These are phyloP conservation scores for Sternarchorhynchus goeldii DNA, from an alignment of 2,797 vertebrate species.

Conservation along the genomic window DNA sequence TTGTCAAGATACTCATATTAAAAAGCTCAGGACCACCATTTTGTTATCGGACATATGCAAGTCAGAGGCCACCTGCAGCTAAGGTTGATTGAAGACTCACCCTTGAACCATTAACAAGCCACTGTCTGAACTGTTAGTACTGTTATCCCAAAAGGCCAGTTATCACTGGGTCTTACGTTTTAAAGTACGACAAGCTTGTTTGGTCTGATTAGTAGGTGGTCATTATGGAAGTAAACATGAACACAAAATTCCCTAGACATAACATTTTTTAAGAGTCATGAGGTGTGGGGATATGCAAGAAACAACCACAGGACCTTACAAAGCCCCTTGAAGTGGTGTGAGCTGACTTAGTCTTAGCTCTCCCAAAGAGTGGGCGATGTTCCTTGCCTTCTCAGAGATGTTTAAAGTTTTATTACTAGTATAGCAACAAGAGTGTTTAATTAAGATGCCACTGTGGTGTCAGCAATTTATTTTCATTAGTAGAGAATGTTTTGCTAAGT, in stretches of 20 bases:
- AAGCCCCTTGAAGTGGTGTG: no score
- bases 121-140: background rate
- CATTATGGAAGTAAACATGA: background rate
- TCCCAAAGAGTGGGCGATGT: no score
- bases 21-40: background rate
- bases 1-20: slow-evolving; percentile 57
- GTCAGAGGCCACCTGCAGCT: background rate
- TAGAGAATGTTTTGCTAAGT: slow-evolving; percentile 6
- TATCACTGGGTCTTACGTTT: no score
- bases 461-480: slow-evolving; percentile 3
- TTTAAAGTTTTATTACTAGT: no score
- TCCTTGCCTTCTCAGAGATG: no score
- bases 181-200: no score
- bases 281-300: no score
- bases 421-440: background rate
- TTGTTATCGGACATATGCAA: slow-evolving; percentile 15
- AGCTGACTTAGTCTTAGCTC: no score
- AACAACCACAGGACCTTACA: no score
- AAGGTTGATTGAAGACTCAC: background rate
- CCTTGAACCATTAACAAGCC: background rate
- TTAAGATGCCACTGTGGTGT: background rate
- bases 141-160: background rate
- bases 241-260: no score
- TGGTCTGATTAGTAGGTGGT: background rate
- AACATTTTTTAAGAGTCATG: no score